Evolutionary conservation across 2,113 vertebrate species (phyloP).

Genomic region (Ailuropoda melanoleuca): DNA sequence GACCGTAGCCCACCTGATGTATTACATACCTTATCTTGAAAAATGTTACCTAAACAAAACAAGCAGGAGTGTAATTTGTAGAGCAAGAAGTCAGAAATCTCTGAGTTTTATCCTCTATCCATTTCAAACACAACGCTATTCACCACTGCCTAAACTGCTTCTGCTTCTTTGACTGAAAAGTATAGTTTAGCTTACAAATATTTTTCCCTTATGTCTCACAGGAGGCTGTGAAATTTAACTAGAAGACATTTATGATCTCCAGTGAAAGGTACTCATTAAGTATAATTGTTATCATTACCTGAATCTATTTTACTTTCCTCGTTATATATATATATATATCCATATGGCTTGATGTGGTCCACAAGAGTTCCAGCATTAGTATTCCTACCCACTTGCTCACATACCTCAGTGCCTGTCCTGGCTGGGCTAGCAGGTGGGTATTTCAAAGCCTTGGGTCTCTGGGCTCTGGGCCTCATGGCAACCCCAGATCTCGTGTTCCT

Average conservation of each 20-base stretch:
- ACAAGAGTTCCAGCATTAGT: not conserved
- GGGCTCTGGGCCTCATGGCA: not conserved
- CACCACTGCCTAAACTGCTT: not conserved
- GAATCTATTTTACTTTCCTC: conserved; percentile 61
- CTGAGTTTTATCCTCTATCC: not conserved
- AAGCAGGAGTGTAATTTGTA: not conserved
- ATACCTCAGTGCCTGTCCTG: not conserved
- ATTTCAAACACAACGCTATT: not conserved
- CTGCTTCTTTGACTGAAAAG: conserved; percentile 25
- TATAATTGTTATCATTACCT: conserved; percentile 70
- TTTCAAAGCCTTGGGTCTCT: not conserved
- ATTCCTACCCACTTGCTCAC: not conserved
- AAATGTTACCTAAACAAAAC: not conserved
- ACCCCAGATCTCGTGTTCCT: not conserved
- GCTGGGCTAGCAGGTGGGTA: not conserved
- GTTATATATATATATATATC: conserved; percentile 22
- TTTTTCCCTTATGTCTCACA: conserved; percentile 25
- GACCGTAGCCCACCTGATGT: not conserved
- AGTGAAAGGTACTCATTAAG: conserved; percentile 69
- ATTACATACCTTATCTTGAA: not conserved
- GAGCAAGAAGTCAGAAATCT: not conserved
- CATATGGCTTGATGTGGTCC: not conserved
- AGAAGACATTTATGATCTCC: conserved; percentile 63
- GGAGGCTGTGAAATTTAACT: conserved; percentile 58
- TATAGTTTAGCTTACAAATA: conserved; percentile 62